Conservation (phyloP, 2,113 vertebrate genomes). For the Paramisgurnus dabryanus region DNA sequence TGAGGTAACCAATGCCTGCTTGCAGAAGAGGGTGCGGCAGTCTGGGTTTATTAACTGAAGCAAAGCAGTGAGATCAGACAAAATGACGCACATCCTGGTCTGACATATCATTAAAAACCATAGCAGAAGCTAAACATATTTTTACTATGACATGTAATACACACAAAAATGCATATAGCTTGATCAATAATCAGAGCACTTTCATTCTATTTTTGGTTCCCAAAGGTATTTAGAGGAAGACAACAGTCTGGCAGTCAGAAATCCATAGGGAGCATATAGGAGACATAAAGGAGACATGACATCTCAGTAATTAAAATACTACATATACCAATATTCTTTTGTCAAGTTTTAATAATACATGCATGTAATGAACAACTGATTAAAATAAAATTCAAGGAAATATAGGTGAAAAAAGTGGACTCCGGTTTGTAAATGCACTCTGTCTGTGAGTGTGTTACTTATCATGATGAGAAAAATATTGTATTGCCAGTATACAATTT, state of each 20-base stretch:
- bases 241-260: not conserved
- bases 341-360: too few relatives aligned
- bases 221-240: not conserved
- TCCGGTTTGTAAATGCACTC: too few relatives aligned
- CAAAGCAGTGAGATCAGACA: slow-evolving; percentile 1
- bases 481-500: too few relatives aligned
- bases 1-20: slow-evolving; percentile 36
- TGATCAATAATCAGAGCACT: not conserved
- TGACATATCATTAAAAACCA: slow-evolving; percentile 3
- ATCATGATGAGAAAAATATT: too few relatives aligned
- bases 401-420: too few relatives aligned
- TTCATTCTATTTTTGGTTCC: not conserved
- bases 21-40: slow-evolving; percentile 28
- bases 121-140: not conserved
- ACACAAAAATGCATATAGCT: not conserved
- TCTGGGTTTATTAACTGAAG: slow-evolving; percentile 12
- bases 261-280: not conserved
- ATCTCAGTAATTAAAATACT: too few relatives aligned
- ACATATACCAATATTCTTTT: too few relatives aligned
- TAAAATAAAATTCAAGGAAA: too few relatives aligned
- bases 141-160: not conserved
- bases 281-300: too few relatives aligned
- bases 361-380: too few relatives aligned
- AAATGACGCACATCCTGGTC: not conserved
- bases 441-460: too few relatives aligned